phyloP scores from a whole-genome alignment of 1,140 invertebrate genomes.

The Achatina immaculata region DNA sequence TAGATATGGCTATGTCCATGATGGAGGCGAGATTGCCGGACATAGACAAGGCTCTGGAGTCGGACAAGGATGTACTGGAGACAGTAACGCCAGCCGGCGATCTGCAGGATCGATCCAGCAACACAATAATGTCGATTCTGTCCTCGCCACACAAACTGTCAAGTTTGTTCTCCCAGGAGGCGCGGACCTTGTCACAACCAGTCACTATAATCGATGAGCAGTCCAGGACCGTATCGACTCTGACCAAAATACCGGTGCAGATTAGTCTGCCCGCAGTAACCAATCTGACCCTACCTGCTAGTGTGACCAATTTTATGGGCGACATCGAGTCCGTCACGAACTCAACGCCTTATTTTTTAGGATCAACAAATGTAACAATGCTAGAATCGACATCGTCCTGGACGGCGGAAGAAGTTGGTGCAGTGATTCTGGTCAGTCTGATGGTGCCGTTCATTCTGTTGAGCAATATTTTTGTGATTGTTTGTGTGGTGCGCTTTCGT shows the following conservation, averaged over 20 bases:
- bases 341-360: neutral
- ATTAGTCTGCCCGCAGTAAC: neutral
- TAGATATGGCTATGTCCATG: neutral
- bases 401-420: slow-evolving; percentile 46
- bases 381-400: slow-evolving; percentile 21
- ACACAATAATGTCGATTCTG: no score
- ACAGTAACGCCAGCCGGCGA: no score
- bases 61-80: no score
- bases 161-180: neutral
- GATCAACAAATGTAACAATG: neutral
- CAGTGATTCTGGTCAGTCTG: slow-evolving; percentile 46
- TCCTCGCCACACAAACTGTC: neutral
- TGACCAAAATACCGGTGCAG: neutral
- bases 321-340: neutral
- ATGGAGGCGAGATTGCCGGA: neutral
- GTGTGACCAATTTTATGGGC: neutral
- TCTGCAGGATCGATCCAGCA: no score
- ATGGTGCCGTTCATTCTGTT: slow-evolving; percentile 88
- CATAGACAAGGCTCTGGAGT: no score
- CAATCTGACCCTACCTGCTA: neutral
- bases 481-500: slow-evolving; percentile 74
- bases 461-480: slow-evolving; percentile 75
- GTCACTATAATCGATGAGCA: neutral
- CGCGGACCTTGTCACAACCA: neutral
- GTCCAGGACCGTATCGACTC: neutral